phyloP scores from a whole-genome alignment of 2,113 vertebrate genomes.

The Saguinus imperator region DNA sequence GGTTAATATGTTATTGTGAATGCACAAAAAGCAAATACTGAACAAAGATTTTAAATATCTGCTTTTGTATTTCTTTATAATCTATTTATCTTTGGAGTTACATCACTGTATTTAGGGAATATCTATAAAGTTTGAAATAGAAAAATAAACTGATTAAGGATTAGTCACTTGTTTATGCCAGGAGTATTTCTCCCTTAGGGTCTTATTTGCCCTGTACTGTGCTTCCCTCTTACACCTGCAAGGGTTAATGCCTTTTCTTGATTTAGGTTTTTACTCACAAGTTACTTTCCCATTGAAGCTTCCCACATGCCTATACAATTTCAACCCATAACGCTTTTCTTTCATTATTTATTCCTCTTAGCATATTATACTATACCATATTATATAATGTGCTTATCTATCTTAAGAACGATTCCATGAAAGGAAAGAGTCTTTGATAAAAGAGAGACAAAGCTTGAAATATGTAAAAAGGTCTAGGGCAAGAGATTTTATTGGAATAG shows the following conservation, averaged over 20 bases:
- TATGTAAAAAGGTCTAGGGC: slow-evolving; percentile 83
- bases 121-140: background rate
- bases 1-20: background rate
- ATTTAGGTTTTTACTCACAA: background rate
- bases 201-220: background rate
- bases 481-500: slow-evolving; percentile 91
- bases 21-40: background rate
- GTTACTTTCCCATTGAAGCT: background rate
- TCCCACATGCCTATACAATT: background rate
- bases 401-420: background rate
- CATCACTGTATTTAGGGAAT: background rate
- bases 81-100: background rate
- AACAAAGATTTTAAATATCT: background rate
- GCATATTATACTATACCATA: background rate
- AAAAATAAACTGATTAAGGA: background rate
- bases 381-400: background rate
- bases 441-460: background rate
- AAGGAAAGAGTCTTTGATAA: background rate
- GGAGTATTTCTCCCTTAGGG: background rate
- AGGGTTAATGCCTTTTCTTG: background rate
- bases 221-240: background rate
- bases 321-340: background rate
- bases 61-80: background rate
- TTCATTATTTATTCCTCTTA: background rate
- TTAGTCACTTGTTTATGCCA: no score